Evolutionary conservation across 2,888 invertebrate genomes (phyloP), one percentile per base, ranked within the genome.

Genomic region (Cephalotes varians): DNA sequence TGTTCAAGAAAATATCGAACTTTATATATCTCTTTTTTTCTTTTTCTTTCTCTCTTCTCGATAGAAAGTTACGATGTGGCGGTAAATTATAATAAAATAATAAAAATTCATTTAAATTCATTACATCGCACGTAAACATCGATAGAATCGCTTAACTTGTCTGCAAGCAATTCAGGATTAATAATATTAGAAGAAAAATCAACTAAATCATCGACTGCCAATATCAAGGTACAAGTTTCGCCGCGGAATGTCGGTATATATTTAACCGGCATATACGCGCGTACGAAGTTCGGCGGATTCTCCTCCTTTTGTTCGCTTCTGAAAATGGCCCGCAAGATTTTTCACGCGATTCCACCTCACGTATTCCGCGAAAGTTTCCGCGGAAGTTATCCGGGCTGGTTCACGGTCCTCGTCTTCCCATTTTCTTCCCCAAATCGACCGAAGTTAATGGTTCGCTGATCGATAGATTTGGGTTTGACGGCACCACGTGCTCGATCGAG

Each of bases 311-410:
- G 87, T 87, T 85, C 87, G 77, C 73, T 25, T 65, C 71, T 83
- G 87, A 89, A 89, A 89, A 89, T 84, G 83, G 86, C 85, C 82
- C 86, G 84, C 82, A 83, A 88, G 90, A 88, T 90, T 90, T 90
- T 90, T 87, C 90, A 84, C 85, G 84, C 88, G 86, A 90, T 88
- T 90, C 83, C 87, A 85, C 83, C 86, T 87, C 87, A 86, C 87
- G 85, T 90, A 87, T 86, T 88, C 85, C 79, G 82, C 81, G 84
- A 83, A 86, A 89, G 84, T 82, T 90, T 82, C 44, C 73, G 58
- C 56, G 74, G 88, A 89, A 89, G 90, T 90, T 90, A 90, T 89
- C 81, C 87, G 65, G 83, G 77, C 83, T 82, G 86, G 81, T 65
- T 74, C 44, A 60, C 64, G 74, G 73, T 82, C 82, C 58, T 37